Percentiles rank a stretch among this genome's conserved stretches.
Evolutionary conservation across 2,888 invertebrate genomes (phyloP).

Genomic region (Chrysolina americana): DNA sequence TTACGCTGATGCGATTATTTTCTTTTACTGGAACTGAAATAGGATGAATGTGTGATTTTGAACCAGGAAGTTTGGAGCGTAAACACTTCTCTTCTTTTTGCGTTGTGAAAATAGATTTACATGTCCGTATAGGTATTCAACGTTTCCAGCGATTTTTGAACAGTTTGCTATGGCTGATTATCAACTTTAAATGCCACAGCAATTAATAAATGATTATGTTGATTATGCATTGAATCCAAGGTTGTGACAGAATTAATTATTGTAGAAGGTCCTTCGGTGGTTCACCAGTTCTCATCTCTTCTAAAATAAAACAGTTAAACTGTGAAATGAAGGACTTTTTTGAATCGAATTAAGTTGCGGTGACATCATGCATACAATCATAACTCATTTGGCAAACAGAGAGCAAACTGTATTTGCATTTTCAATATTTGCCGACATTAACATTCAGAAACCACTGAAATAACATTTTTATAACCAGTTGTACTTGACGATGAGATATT

Average conservation of each 20-base stretch:
- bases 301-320: neutral
- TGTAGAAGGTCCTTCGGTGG: neutral
- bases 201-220: neutral
- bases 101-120: neutral
- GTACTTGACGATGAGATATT: neutral
- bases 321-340: slow-evolving; percentile 4
- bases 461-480: neutral
- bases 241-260: slow-evolving; percentile 4
- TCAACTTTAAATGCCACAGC: neutral
- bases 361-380: slow-evolving; percentile 4
- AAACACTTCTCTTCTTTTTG: neutral
- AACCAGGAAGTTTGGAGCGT: neutral
- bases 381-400: neutral
- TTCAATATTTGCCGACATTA: slow-evolving; percentile 14
- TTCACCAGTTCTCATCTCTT: slow-evolving; percentile 16
- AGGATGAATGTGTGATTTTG: neutral
- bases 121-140: neutral
- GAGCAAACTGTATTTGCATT: slow-evolving; percentile 6
- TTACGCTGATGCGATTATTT: neutral
- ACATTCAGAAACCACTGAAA: slow-evolving; percentile 4
- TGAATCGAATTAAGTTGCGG: neutral
- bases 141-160: neutral
- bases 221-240: slow-evolving; percentile 14
- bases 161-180: slow-evolving; percentile 1
- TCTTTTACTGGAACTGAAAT: neutral